Evolutionary conservation across 2,888 invertebrate genomes (phyloP).

Genomic region (Chydorus sphaericus): DNA sequence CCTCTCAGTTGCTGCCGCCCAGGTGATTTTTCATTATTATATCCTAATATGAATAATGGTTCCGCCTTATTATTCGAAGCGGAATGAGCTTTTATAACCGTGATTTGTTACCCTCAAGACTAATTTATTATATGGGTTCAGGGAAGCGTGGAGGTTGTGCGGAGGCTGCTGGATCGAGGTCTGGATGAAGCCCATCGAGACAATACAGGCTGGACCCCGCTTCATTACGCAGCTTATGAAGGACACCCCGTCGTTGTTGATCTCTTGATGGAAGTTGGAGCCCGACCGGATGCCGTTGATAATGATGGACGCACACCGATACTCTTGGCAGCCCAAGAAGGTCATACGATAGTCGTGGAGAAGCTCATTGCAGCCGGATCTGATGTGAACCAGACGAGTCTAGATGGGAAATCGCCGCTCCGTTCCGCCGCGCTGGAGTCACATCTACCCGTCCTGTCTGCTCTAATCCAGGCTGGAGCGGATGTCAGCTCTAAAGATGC

Average conservation of each 20-base stretch:
- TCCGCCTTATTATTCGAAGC: background rate
- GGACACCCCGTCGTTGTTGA: constrained; percentile 72
- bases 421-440: constrained; percentile 64
- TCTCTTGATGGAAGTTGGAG: constrained; percentile 69
- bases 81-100: background rate
- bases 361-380: constrained; percentile 50
- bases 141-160: constrained; percentile 75
- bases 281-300: constrained; percentile 73
- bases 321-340: constrained; percentile 79
- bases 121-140: constrained; percentile 28
- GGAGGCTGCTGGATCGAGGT: constrained; percentile 71
- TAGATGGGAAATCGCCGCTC: constrained; percentile 78
- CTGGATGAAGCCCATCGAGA: constrained; percentile 46
- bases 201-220: constrained; percentile 91
- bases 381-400: constrained; percentile 68
- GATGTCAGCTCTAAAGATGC: constrained; percentile 81
- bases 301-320: constrained; percentile 80
- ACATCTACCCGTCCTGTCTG: constrained; percentile 40
- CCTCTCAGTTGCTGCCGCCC: constrained; percentile 32
- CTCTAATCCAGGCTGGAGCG: constrained; percentile 53
- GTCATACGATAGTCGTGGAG: constrained; percentile 51
- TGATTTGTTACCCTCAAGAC: too few species aligned
- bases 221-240: constrained; percentile 92
- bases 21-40: constrained; percentile 15
- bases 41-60: background rate